These are phyloP conservation scores for Caranx melampygus DNA, from an alignment of 2,113 vertebrate genomes.

Conservation along the genomic window DNA sequence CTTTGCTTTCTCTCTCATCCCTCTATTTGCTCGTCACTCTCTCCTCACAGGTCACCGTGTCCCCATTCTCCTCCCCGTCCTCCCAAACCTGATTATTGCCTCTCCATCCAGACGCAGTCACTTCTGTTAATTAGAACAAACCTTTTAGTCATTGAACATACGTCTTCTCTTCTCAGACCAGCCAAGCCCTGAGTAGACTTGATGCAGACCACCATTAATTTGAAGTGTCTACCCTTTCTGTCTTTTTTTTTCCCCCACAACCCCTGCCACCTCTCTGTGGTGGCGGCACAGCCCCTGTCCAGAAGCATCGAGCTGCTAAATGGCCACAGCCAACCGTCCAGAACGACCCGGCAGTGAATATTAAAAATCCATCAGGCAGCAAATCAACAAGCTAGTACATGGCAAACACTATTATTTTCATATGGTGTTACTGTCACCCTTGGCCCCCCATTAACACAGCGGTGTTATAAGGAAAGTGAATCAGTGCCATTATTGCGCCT, in stretches of 20 bases:
- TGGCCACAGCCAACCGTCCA: constrained; percentile 56
- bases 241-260: constrained; percentile 42
- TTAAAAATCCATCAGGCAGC: constrained; percentile 80
- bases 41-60: constrained; percentile 60
- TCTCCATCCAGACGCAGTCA: constrained; percentile 65
- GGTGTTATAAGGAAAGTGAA: constrained; percentile 74
- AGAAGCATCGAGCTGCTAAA: constrained; percentile 65
- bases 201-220: constrained; percentile 73
- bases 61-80: constrained; percentile 63
- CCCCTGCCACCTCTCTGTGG: constrained; percentile 39
- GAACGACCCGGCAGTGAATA: constrained; percentile 73
- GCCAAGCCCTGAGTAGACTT: constrained; percentile 48
- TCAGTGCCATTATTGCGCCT: constrained; percentile 62
- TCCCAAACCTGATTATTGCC: constrained; percentile 79
- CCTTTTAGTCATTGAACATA: constrained; percentile 71
- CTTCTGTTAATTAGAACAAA: constrained; percentile 80
- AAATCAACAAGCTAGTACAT: constrained; percentile 71
- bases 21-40: constrained; percentile 29
- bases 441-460: constrained; percentile 67
- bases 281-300: constrained; percentile 45
- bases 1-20: constrained; percentile 35
- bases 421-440: constrained; percentile 71
- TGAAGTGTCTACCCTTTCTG: constrained; percentile 48
- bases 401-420: constrained; percentile 79
- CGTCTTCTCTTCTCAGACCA: constrained; percentile 44